A percentile compares a stretch with the other conserved stretches of the same genome.
These are phyloP conservation scores for Leptinotarsa undecemlineata DNA, from an alignment of 1,140 invertebrate species.

Conservation along the genomic window DNA sequence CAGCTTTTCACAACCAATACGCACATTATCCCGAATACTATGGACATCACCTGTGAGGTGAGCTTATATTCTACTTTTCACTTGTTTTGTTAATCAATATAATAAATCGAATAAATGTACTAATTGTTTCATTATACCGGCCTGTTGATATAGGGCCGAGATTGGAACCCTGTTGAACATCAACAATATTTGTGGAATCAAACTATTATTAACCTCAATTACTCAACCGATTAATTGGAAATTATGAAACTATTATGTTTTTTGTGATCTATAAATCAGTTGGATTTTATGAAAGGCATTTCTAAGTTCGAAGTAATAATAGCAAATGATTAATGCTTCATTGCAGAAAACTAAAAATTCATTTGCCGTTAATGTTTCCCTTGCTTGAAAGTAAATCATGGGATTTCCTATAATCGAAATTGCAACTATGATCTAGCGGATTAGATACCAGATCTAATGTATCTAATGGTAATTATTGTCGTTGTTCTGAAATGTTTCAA, in stretches of 20 bases:
- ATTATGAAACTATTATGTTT: neutral
- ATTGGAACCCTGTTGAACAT: too few relatives aligned
- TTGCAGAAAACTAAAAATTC: neutral
- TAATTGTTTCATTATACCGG: too few relatives aligned
- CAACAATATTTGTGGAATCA: too few relatives aligned
- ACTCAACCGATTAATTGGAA: too few relatives aligned
- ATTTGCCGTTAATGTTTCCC: neutral
- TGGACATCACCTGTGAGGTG: conserved; percentile 81
- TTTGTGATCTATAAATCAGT: neutral
- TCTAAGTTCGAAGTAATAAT: neutral
- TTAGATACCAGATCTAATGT: neutral
- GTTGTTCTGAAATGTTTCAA: too few relatives aligned
- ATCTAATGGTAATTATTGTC: too few relatives aligned
- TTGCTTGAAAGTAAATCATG: neutral
- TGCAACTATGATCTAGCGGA: neutral
- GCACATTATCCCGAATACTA: conserved; percentile 86
- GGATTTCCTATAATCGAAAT: neutral
- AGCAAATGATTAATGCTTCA: neutral
- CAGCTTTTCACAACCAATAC: conserved; percentile 88
- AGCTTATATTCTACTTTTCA: conserved; percentile 19
- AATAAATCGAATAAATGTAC: too few relatives aligned
- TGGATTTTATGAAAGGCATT: neutral
- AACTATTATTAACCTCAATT: too few relatives aligned
- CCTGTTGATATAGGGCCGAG: too few relatives aligned
- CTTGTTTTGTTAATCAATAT: too few relatives aligned